phyloP scores from a whole-genome alignment of 2,113 vertebrate species.

The Ceyx cyanopectus region DNA sequence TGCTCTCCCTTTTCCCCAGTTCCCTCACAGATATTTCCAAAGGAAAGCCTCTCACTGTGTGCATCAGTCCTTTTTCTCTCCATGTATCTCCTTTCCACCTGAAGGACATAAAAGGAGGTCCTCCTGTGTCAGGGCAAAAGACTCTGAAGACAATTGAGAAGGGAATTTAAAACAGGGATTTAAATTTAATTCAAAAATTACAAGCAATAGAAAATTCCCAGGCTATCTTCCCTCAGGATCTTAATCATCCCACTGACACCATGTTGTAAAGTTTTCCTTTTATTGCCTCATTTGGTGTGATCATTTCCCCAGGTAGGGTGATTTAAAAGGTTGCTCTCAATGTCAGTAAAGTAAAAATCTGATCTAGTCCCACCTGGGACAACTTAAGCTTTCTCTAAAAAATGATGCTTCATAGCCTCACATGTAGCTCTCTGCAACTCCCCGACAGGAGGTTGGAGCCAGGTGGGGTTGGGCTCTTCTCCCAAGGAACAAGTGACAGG shows the following conservation, averaged over 20 bases:
- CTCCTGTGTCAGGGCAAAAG: conserved; percentile 6
- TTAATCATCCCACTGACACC: background rate
- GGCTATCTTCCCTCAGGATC: background rate
- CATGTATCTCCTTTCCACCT: background rate
- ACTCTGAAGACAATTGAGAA: conserved; percentile 5
- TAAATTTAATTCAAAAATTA: background rate
- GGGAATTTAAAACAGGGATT: background rate
- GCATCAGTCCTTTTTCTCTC: background rate
- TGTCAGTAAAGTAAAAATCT: background rate
- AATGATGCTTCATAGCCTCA: background rate
- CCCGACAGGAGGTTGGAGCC: background rate
- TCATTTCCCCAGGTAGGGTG: background rate
- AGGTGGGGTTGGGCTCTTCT: background rate
- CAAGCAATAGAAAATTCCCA: background rate
- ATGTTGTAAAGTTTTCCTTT: background rate
- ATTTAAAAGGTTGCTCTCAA: background rate
- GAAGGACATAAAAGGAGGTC: background rate
- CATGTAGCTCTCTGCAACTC: too few species aligned
- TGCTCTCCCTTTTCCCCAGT: background rate
- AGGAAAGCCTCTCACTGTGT: background rate
- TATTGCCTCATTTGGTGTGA: background rate
- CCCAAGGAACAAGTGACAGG: background rate
- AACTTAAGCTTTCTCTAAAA: background rate
- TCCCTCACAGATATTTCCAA: background rate
- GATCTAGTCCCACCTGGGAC: background rate